A percentile compares a stretch with the other conserved stretches of the same genome.
Evolutionary conservation across 1,140 invertebrate species (phyloP).

Genomic region (Plodia interpunctella): DNA sequence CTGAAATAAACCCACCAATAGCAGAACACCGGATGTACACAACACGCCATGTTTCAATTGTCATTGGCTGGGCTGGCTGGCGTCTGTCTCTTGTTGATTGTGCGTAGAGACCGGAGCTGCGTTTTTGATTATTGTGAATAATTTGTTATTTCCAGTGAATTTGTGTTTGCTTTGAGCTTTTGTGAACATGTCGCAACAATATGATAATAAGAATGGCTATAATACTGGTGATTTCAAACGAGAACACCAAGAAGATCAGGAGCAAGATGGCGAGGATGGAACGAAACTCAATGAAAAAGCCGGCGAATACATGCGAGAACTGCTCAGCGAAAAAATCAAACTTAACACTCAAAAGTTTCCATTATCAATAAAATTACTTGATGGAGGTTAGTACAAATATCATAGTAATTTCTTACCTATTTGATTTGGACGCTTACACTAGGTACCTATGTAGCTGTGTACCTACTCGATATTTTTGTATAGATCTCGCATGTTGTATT

Average conservation of each 20-base stretch:
- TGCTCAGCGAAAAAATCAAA: constrained; percentile 85
- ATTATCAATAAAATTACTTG: constrained; percentile 83
- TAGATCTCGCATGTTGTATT: too few relatives aligned
- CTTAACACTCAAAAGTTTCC: constrained; percentile 83
- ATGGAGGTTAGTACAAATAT: constrained; percentile 79
- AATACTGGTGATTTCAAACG: constrained; percentile 78
- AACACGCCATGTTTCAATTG: not conserved
- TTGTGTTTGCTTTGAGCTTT: not conserved
- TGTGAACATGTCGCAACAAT: constrained; percentile 43
- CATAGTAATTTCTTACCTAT: constrained; percentile 8
- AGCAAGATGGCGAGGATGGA: constrained; percentile 75
- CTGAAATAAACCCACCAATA: not conserved
- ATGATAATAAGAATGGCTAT: constrained; percentile 71
- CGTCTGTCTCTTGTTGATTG: not conserved
- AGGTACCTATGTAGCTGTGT: not conserved
- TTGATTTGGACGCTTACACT: not conserved
- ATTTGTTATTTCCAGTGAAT: not conserved
- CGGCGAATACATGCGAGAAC: constrained; percentile 85
- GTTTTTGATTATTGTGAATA: not conserved
- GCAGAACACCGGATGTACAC: not conserved
- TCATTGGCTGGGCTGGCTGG: not conserved
- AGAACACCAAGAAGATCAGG: constrained; percentile 34
- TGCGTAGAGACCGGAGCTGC: too few relatives aligned
- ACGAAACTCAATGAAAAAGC: constrained; percentile 80
- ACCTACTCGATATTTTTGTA: not conserved